A percentile compares a stretch with the other conserved stretches of the same genome.
Evolutionary conservation across 2,113 vertebrate genomes (phyloP).

Genomic region (Geococcyx californianus): DNA sequence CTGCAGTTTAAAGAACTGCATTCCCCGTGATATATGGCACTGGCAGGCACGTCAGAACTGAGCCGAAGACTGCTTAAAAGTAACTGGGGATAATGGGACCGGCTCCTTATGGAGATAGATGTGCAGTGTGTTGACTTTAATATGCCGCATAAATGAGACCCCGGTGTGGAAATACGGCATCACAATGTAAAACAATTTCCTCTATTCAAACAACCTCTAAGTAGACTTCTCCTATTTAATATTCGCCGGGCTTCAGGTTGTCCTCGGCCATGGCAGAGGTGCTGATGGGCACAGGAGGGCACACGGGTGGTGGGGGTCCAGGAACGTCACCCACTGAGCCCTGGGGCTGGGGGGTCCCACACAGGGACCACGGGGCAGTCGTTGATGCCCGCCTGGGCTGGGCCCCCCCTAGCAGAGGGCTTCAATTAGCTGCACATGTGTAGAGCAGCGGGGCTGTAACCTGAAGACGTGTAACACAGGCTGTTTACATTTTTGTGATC

Average conservation of each 20-base stretch:
- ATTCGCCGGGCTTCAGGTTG: background rate
- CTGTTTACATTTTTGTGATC: slow-evolving; percentile 64
- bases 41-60: slow-evolving; percentile 46
- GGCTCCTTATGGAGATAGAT: slow-evolving; percentile 69
- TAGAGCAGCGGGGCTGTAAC: slow-evolving; percentile 56
- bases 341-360: background rate
- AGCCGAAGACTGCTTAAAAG: slow-evolving; percentile 68
- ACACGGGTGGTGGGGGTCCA: fast-evolving
- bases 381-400: fast-evolving
- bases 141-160: slow-evolving; percentile 65
- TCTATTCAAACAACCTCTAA: slow-evolving; percentile 59
- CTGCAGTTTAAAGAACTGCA: slow-evolving; percentile 62
- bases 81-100: slow-evolving; percentile 65
- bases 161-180: slow-evolving; percentile 66
- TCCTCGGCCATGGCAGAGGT: background rate
- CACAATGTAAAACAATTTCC: slow-evolving; percentile 67
- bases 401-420: background rate
- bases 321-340: fast-evolving
- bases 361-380: background rate
- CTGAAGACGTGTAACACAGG: slow-evolving; percentile 49
- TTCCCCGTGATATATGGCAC: slow-evolving; percentile 61
- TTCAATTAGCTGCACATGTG: slow-evolving; percentile 48
- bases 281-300: fast-evolving
- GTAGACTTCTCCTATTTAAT: slow-evolving; percentile 22
- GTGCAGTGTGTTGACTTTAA: slow-evolving; percentile 65